phyloP scores from a whole-genome alignment of 1,140 invertebrate species.

The Pogonomyrmex barbatus region DNA sequence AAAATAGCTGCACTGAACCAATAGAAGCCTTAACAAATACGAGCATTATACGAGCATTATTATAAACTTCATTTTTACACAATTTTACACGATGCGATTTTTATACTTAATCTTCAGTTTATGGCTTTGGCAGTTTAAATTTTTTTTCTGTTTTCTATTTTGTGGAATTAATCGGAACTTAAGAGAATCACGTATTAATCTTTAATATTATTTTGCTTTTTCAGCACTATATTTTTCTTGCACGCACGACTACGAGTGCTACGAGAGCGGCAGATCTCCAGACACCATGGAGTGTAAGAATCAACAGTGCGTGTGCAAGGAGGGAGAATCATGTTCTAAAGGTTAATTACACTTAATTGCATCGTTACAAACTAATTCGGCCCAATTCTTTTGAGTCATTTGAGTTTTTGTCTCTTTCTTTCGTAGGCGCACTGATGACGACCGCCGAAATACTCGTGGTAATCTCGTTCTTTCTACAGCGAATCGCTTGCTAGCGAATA shows the following conservation, averaged over 20 bases:
- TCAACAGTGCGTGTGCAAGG: conserved; percentile 65
- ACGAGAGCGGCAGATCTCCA: neutral
- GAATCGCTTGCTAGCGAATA: conserved; percentile 15
- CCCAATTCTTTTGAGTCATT: conserved; percentile 1
- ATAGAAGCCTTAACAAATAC: too few species aligned
- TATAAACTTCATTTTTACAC: too few species aligned
- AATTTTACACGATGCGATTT: too few species aligned
- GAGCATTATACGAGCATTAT: too few species aligned
- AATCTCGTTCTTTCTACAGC: neutral
- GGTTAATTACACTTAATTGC: conserved; percentile 67
- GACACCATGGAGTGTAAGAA: conserved; percentile 63
- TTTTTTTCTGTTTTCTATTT: neutral
- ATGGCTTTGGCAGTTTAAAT: neutral
- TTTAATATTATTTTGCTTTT: conserved; percentile 3
- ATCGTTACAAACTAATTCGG: conserved; percentile 35
- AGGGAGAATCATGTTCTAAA: conserved; percentile 63
- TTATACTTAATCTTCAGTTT: too few species aligned
- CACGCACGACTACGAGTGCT: conserved; percentile 66
- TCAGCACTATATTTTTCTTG: conserved; percentile 65
- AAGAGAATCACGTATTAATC: neutral
- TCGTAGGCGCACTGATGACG: conserved; percentile 47
- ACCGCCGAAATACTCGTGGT: neutral
- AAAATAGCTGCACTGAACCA: too few species aligned
- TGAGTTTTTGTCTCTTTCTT: neutral
- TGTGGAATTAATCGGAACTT: neutral